Evolutionary conservation across 1,140 invertebrate genomes (phyloP).

Genomic region (Holotrichia oblita): DNA sequence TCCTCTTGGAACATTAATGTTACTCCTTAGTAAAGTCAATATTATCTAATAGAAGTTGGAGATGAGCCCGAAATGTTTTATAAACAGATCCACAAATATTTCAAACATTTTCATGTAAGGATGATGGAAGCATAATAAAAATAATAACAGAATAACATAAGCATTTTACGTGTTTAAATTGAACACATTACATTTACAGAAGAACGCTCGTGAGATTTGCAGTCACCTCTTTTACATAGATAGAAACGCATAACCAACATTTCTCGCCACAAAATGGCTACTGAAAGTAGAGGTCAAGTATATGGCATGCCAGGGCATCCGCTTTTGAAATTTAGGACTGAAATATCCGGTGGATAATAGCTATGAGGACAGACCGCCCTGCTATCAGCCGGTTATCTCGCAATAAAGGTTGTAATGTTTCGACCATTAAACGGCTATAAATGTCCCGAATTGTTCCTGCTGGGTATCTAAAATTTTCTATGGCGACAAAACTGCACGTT

Average conservation of each 20-base stretch:
- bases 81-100: no score
- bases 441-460: not conserved
- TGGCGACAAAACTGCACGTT: not conserved
- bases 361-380: not conserved
- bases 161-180: not conserved
- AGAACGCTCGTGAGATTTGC: not conserved
- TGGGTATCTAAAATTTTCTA: no score
- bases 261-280: not conserved
- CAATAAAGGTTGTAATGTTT: not conserved
- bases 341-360: constrained; percentile 8
- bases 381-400: not conserved
- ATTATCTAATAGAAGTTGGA: no score
- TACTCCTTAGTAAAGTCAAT: no score
- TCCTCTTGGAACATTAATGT: no score
- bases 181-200: not conserved
- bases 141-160: not conserved
- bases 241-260: not conserved
- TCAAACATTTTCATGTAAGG: no score
- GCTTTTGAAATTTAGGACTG: not conserved
- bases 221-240: not conserved
- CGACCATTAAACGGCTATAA: not conserved
- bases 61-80: no score
- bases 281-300: not conserved
- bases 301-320: not conserved
- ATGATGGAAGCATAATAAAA: no score